These are phyloP conservation scores for Spilosoma lubricipeda DNA, from an alignment of 2,888 invertebrate species.

Conservation along the genomic window DNA sequence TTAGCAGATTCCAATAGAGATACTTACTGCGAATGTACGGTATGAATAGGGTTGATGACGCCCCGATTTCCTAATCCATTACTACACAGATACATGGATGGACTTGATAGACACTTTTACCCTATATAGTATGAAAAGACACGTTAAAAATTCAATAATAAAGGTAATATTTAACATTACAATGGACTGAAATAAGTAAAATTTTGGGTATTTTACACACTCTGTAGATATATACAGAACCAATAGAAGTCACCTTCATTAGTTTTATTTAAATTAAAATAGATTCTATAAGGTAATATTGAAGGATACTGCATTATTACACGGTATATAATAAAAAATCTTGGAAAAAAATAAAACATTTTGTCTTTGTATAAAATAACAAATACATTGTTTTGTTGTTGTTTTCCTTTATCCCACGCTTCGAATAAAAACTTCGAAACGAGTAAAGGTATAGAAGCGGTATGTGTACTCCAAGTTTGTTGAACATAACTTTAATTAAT, in stretches of 20 bases:
- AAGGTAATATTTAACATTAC: too few relatives aligned
- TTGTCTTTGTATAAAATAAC: background rate
- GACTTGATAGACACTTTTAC: too few relatives aligned
- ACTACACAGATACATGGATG: too few relatives aligned
- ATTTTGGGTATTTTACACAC: too few relatives aligned
- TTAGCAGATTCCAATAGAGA: too few relatives aligned
- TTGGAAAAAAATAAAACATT: background rate
- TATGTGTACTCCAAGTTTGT: background rate
- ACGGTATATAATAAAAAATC: background rate
- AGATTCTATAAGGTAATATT: background rate
- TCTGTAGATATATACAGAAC: background rate
- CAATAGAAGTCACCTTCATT: background rate
- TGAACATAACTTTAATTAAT: background rate
- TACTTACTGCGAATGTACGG: too few relatives aligned
- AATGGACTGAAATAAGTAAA: too few relatives aligned
- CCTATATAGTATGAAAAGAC: too few relatives aligned
- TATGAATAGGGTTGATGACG: too few relatives aligned
- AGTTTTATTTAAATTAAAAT: too few relatives aligned
- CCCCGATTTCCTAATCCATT: too few relatives aligned
- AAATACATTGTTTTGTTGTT: background rate
- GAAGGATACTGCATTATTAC: background rate
- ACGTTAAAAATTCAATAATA: too few relatives aligned
- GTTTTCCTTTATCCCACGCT: background rate
- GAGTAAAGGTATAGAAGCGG: background rate
- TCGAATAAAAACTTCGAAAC: background rate